Conservation (phyloP, 2,113 vertebrate genomes). For the Ochotona princeps region DNA sequence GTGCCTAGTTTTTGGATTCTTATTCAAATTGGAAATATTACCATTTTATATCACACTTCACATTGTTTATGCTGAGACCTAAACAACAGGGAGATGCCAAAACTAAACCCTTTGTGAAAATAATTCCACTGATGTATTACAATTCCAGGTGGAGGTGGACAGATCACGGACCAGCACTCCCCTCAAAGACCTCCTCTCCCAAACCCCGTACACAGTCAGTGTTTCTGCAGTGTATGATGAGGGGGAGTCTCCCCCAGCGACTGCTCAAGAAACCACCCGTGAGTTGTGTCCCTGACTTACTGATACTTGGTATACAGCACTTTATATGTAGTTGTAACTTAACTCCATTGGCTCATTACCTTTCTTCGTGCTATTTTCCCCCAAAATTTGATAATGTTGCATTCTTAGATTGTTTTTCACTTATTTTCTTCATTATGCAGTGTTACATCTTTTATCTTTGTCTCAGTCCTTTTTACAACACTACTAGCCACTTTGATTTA, state of each 20-base stretch:
- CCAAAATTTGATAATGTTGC: neutral
- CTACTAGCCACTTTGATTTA: neutral
- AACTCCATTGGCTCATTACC: neutral
- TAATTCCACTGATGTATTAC: neutral
- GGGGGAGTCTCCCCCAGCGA: conserved; percentile 87
- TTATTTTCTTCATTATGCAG: conserved; percentile 3
- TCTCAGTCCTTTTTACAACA: neutral
- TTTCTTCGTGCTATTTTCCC: neutral
- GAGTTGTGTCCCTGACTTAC: conserved; percentile 75
- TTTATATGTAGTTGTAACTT: neutral
- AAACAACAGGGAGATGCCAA: neutral
- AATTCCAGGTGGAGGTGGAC: conserved; percentile 89
- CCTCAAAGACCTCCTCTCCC: conserved; percentile 91
- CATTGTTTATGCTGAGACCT: neutral
- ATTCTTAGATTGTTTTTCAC: neutral
- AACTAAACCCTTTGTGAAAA: neutral
- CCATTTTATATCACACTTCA: neutral
- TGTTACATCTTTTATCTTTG: neutral
- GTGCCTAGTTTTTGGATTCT: neutral
- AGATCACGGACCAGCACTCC: conserved; percentile 86
- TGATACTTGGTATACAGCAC: neutral
- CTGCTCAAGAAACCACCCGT: conserved; percentile 91
- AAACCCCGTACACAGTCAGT: conserved; percentile 91
- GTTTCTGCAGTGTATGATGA: conserved; percentile 92
- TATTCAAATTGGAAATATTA: neutral